Evolutionary conservation across 2,888 invertebrate genomes (phyloP).

Genomic region (Hartigia nigra): DNA sequence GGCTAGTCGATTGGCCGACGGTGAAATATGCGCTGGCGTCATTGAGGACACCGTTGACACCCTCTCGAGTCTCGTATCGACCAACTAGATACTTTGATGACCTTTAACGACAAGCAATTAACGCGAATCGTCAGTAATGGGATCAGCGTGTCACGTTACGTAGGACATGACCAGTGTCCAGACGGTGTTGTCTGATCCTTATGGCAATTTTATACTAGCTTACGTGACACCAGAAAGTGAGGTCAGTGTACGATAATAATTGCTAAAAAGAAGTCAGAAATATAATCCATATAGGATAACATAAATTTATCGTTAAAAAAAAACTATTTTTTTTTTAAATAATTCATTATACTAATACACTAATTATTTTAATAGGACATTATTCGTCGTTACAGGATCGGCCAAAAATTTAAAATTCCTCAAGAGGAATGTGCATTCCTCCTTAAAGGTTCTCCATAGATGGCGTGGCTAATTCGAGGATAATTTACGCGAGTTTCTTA

Average conservation of each 20-base stretch:
- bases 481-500: constrained; percentile 7
- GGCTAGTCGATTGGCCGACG: constrained; percentile 5
- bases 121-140: constrained; percentile 51
- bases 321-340: not conserved
- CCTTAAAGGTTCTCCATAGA: not conserved
- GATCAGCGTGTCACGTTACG: constrained; percentile 35
- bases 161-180: constrained; percentile 20
- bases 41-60: not conserved
- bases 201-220: constrained; percentile 26
- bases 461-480: constrained; percentile 33
- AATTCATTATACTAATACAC: not conserved
- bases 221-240: constrained; percentile 19
- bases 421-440: no score
- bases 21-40: not conserved
- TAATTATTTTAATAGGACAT: not conserved
- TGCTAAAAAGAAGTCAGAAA: no score
- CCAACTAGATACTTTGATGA: constrained; percentile 59
- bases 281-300: no score
- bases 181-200: constrained; percentile 52
- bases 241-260: constrained; percentile 10
- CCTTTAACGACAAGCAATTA: constrained; percentile 63
- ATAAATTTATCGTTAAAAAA: no score
- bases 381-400: not conserved
- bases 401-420: not conserved
- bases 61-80: not conserved